Evolutionary conservation across 1,140 invertebrate genomes (phyloP), one percentile per base, ranked within the genome.

Genomic region (Drosophila kohkoa): DNA sequence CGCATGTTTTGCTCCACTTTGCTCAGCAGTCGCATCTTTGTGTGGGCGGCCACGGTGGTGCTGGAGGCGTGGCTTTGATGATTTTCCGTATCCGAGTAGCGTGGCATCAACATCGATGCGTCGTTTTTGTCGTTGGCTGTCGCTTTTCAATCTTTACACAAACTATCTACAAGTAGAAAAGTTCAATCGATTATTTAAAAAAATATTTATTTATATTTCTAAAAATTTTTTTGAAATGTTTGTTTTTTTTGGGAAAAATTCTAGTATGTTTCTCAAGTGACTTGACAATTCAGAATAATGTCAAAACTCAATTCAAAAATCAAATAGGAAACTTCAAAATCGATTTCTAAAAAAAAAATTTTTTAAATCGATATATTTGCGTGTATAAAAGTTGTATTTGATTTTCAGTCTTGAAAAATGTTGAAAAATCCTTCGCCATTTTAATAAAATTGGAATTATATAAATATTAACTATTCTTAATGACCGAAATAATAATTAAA

Each of bases 1-100:
- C 85, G 81, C 85, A 89, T 85, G 41, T 89, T 85, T 1, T 89
- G 85, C 69, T 88, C 85, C 75, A 88, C 83, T 73, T 89, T 88
- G 62, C 54, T 88, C 15, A 88, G 55, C 60, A 89, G 32, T 16
- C 85, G 85, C 81, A 89, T 89, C 63, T 88, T 88, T 5, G 85
- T 88, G 54, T 89, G 85, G 32, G 85, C 77, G 25, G 85, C 85
- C 75, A 88, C 85, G 4, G 85, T 88, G 35, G 64, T 88, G 15
- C 30, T 54, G 63, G 74, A 41, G 59, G 54, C 7, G 64, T 77
- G 46, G 10, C 49, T 25, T 57, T 59, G 30, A 30, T 72, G 68
- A 64, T 64, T 77, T 28, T 81, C 79, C 72, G 62, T 66, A 7
- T 81, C 77, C 52, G 72, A 11, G 71, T 64, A 77, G 11, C 77